Percentiles rank a stretch among this genome's conserved stretches.
Evolutionary conservation across 2,888 invertebrate species (phyloP).

Genomic region (Buathra laborator): DNA sequence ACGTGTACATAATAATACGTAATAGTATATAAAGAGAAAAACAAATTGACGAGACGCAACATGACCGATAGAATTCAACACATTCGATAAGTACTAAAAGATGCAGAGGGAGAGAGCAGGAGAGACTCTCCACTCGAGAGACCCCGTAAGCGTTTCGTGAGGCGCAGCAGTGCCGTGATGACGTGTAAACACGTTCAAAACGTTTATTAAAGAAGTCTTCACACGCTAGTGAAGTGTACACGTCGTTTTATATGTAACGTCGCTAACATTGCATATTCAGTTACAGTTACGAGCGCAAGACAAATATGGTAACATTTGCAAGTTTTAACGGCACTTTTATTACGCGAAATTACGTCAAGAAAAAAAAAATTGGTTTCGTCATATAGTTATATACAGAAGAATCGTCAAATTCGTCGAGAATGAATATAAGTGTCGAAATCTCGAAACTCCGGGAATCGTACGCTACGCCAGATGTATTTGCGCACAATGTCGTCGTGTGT

Average conservation of each 20-base stretch:
- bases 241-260: constrained; percentile 26
- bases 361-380: background rate
- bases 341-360: background rate
- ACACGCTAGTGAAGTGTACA: constrained; percentile 29
- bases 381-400: background rate
- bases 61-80: constrained; percentile 12
- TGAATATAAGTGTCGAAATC: background rate
- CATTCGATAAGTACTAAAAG: background rate
- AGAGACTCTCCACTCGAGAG: background rate
- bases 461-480: constrained; percentile 34
- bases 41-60: constrained; percentile 10
- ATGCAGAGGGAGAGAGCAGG: constrained; percentile 1
- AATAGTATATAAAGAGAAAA: background rate
- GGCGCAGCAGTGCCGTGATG: constrained; percentile 13
- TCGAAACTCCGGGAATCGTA: background rate
- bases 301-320: background rate
- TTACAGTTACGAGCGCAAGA: background rate
- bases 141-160: constrained; percentile 31
- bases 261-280: constrained; percentile 1
- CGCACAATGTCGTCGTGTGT: background rate
- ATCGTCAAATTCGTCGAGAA: background rate
- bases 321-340: constrained; percentile 2
- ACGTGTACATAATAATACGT: background rate
- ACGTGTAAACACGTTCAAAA: constrained; percentile 39
- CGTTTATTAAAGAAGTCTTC: constrained; percentile 44